Conservation (phyloP, 2,113 vertebrate species). For the Puntigrus tetrazona region DNA sequence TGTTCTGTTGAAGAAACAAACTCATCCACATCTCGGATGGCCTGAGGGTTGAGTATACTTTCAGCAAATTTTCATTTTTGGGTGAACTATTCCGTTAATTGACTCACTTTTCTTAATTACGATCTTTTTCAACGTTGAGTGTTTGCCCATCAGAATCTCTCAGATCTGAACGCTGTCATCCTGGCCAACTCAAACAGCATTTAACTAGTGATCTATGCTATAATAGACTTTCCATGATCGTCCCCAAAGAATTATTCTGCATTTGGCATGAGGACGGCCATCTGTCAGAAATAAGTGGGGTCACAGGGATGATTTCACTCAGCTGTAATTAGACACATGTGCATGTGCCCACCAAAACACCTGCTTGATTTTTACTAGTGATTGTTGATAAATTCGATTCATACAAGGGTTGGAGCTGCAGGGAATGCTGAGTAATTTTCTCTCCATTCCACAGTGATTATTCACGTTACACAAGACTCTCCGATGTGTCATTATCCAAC, state of each 20-base stretch:
- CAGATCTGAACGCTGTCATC: background rate
- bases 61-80: background rate
- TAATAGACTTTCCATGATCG: background rate
- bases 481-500: constrained; percentile 41
- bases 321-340: constrained; percentile 5
- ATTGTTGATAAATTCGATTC: background rate
- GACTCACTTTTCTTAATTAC: background rate
- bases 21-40: background rate
- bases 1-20: background rate
- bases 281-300: background rate
- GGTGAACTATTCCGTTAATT: background rate
- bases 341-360: constrained; percentile 26
- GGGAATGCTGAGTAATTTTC: constrained; percentile 13
- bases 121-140: background rate
- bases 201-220: background rate
- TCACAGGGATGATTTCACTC: constrained; percentile 23
- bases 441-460: constrained; percentile 3
- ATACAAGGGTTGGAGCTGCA: constrained; percentile 16
- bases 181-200: background rate
- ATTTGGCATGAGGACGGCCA: background rate
- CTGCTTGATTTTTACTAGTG: constrained; percentile 41
- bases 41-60: background rate
- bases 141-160: background rate
- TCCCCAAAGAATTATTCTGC: background rate
- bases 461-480: constrained; percentile 43